Conservation (phyloP, 1,140 invertebrate species). For the Grapholita molesta region DNA sequence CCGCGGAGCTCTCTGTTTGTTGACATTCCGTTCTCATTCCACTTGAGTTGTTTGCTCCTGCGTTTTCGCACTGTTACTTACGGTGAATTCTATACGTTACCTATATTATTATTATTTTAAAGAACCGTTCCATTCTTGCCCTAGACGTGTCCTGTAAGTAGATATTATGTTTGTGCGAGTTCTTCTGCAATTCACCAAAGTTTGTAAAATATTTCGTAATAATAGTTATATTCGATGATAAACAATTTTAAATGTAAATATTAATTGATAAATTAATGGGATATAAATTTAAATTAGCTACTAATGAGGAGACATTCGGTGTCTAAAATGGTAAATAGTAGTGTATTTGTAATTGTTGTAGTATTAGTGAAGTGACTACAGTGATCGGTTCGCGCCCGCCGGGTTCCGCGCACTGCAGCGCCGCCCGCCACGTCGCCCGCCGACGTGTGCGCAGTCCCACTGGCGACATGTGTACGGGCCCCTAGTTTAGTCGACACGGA, state of each 20-base stretch:
- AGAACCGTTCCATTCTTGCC: conserved; percentile 20
- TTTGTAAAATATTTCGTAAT: conserved; percentile 77
- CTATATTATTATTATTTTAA: conserved; percentile 21
- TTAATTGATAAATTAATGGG: conserved; percentile 67
- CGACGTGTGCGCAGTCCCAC: background rate
- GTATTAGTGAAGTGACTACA: conserved; percentile 69
- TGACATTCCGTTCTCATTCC: conserved; percentile 67
- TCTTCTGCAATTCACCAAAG: conserved; percentile 75
- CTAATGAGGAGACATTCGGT: conserved; percentile 68
- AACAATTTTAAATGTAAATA: conserved; percentile 77
- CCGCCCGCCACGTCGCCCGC: background rate
- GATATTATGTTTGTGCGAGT: conserved; percentile 65
- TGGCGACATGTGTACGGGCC: background rate
- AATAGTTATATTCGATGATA: conserved; percentile 71
- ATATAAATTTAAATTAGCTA: conserved; percentile 65
- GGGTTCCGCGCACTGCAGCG: background rate
- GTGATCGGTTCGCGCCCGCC: conserved; percentile 40
- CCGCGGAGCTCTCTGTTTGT: conserved; percentile 31
- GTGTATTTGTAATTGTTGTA: conserved; percentile 77
- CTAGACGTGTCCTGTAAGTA: conserved; percentile 38
- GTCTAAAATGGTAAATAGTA: conserved; percentile 76
- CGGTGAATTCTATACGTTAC: conserved; percentile 15
- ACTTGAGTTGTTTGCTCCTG: conserved; percentile 22
- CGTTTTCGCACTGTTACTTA: conserved; percentile 13
- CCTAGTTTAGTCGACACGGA: background rate